Conservation (phyloP, 2,797 vertebrate species). For the Glyptemys insculpta region DNA sequence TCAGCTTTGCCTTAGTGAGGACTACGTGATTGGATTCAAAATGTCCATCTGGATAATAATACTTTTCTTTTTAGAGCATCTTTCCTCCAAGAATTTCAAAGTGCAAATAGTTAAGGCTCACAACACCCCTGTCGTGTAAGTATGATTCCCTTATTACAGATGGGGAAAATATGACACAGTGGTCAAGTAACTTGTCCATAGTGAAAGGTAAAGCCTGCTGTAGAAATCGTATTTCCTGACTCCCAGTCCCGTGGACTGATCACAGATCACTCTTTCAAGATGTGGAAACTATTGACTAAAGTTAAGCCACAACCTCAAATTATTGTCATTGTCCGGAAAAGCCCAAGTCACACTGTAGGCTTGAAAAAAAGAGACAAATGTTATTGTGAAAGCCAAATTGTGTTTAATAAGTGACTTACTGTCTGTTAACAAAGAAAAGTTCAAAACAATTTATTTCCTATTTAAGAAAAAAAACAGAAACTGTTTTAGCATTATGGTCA, state of each 20-base stretch:
- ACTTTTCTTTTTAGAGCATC: neutral
- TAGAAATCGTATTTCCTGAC: neutral
- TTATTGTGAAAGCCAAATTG: neutral
- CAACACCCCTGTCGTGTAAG: neutral
- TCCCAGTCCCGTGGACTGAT: neutral
- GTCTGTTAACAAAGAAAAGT: constrained; percentile 31
- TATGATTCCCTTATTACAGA: neutral
- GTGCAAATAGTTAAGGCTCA: neutral
- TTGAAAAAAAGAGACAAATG: neutral
- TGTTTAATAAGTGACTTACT: constrained; percentile 37
- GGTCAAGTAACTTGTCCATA: neutral
- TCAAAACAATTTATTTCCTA: constrained; percentile 54
- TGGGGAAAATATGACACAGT: neutral
- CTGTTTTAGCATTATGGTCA: constrained; percentile 46
- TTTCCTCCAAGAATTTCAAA: neutral
- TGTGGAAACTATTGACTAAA: neutral
- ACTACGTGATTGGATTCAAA: neutral
- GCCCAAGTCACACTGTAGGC: neutral
- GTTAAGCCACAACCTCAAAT: neutral
- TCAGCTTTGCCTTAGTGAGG: neutral
- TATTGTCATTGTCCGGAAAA: neutral
- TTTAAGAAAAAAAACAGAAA: neutral
- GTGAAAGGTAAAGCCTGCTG: neutral
- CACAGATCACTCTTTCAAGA: neutral
- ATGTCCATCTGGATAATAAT: neutral